Evolutionary conservation across 2,888 invertebrate species (phyloP).

Genomic region (Galeopsomyia nigrocyanea): DNA sequence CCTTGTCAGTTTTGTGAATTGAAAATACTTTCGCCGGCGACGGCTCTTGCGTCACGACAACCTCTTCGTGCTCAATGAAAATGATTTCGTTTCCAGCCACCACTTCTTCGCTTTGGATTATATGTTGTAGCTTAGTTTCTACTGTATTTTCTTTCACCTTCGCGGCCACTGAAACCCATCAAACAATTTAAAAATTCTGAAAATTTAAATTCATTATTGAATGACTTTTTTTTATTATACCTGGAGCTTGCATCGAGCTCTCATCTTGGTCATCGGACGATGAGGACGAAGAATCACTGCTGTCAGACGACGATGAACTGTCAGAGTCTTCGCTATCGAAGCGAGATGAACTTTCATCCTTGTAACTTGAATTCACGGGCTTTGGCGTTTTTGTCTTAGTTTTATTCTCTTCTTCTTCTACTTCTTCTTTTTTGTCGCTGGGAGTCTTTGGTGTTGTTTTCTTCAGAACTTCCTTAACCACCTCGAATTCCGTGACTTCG

Average conservation of each 20-base stretch:
- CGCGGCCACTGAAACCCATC: background rate
- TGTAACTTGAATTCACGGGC: background rate
- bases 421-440: background rate
- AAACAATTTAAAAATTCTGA: background rate
- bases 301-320: constrained; percentile 6
- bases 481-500: constrained; percentile 44
- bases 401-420: no score
- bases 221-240: background rate
- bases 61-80: constrained; percentile 2
- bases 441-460: background rate
- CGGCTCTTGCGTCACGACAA: constrained; percentile 10
- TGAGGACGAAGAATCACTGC: constrained; percentile 2
- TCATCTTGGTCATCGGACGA: background rate
- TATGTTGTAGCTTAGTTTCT: background rate
- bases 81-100: background rate
- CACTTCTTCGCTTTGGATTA: background rate
- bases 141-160: background rate
- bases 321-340: background rate
- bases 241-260: background rate
- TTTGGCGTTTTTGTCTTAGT: background rate
- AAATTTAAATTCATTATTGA: background rate
- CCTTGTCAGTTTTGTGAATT: constrained; percentile 32
- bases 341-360: no score
- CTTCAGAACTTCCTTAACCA: constrained; percentile 42
- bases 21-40: constrained; percentile 37